Percentiles rank a stretch among this genome's conserved stretches.
These are phyloP conservation scores for Hypselothyrea guttata DNA, from an alignment of 2,888 invertebrate species.

Conservation along the genomic window DNA sequence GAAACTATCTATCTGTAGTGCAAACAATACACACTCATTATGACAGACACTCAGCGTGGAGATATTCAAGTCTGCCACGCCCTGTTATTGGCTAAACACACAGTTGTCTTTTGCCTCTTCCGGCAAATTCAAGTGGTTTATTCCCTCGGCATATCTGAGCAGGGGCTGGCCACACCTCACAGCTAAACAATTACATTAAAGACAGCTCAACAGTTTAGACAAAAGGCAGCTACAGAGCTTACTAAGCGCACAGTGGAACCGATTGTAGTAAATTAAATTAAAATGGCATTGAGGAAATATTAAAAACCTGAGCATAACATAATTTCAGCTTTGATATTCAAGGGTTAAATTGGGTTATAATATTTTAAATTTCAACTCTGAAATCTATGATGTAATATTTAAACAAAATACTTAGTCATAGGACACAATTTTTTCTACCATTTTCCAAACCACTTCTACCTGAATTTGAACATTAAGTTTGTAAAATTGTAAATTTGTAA, in stretches of 20 bases:
- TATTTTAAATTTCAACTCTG: too few relatives aligned
- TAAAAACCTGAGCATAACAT: too few relatives aligned
- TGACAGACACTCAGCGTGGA: not conserved
- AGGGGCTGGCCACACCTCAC: slow-evolving; percentile 36
- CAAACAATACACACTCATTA: slow-evolving; percentile 4
- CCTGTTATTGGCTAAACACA: not conserved
- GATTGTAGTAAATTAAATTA: not conserved
- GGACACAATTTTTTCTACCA: too few relatives aligned
- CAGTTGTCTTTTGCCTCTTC: slow-evolving; percentile 39
- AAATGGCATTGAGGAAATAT: not conserved
- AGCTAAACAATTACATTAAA: slow-evolving; percentile 33
- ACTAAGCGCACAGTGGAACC: slow-evolving; percentile 24
- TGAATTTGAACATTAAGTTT: too few relatives aligned
- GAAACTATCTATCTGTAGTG: not conserved
- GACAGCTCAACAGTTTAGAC: slow-evolving; percentile 15
- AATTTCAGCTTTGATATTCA: too few relatives aligned
- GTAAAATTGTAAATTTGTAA: too few relatives aligned
- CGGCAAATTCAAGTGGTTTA: slow-evolving; percentile 29
- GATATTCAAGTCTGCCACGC: slow-evolving; percentile 6
- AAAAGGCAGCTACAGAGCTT: slow-evolving; percentile 20
- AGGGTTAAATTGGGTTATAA: too few relatives aligned
- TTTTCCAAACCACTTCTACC: too few relatives aligned
- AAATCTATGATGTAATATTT: too few relatives aligned
- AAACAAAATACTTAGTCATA: too few relatives aligned
- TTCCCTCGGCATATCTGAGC: slow-evolving; percentile 3